A percentile compares a stretch with the other conserved stretches of the same genome.
These are phyloP conservation scores for Falco concolor DNA, from an alignment of 2,797 vertebrate species.

Conservation along the genomic window DNA sequence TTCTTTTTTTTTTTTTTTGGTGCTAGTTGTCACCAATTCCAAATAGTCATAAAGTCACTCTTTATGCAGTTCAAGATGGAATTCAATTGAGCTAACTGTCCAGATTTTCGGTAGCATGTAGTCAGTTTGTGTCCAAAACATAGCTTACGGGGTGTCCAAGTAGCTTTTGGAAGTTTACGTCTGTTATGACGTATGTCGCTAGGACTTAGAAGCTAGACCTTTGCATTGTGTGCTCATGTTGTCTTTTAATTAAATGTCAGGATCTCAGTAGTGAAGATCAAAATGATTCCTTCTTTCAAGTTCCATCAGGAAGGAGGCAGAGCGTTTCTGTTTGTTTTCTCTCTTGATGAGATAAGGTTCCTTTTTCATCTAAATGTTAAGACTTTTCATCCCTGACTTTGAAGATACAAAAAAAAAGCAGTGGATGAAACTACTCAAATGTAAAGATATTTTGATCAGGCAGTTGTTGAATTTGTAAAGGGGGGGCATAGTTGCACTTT, in stretches of 20 bases:
- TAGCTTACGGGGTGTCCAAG: not conserved
- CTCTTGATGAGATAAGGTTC: not conserved
- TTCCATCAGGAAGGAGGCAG: not conserved
- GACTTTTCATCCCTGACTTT: constrained; percentile 33
- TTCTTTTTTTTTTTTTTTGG: not conserved
- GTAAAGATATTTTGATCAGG: constrained; percentile 22
- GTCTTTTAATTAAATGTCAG: constrained; percentile 53
- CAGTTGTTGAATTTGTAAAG: not conserved
- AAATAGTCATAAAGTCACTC: not conserved
- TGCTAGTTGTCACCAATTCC: not conserved
- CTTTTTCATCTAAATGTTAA: constrained; percentile 45
- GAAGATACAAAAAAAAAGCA: constrained; percentile 30
- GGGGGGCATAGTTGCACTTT: not conserved
- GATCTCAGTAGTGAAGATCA: constrained; percentile 23
- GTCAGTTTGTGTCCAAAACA: not conserved
- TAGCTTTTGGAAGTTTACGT: not conserved
- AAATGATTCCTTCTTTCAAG: constrained; percentile 46
- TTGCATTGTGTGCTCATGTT: not conserved
- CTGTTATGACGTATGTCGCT: not conserved
- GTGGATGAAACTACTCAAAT: not conserved
- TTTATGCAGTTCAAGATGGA: not conserved
- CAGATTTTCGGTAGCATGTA: not conserved
- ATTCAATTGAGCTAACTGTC: not conserved
- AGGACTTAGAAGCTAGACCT: not conserved
- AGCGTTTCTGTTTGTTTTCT: not conserved